Base-by-base conservation (phyloP, 2,888 invertebrate genomes). In the Octodonta nipae region DNA sequence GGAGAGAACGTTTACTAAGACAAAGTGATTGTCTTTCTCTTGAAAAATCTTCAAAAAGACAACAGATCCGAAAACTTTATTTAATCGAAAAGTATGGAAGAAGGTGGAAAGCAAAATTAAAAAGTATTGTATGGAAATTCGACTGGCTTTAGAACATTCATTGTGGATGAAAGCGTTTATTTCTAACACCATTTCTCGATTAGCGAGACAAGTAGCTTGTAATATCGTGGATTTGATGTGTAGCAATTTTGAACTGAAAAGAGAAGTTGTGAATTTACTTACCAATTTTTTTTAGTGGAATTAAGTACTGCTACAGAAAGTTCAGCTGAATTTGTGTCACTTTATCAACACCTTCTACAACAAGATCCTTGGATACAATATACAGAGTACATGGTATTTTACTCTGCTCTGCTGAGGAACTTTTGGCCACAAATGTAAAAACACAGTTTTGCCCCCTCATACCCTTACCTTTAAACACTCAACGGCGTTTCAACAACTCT, bases 331-430 rank as follows among this genome's bases (percentile, higher is more conserved):
- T 96, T 87, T 58, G 67, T 95, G 36, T 72, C 77, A 10, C 67
- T 95, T 0, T 93, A 88, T 60, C 82, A 89, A 56, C 78, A 74
- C 42, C 63, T 95, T 28, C 83, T 92, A 3, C 75, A 79, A 13
- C 82, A 85, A 45, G 73, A 78, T 2, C 88, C 91, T 5, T 95
- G 92, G 89, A 86, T 89, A 49, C 88, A 89, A 55, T 93, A 91
- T 64, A 88, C 91, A 0, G 65, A 92, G 3, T 77, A 79, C 31
- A 46, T 46, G 5, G 84, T 92, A 0, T 68, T 93, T n/a, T n/a
- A n/a, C n/a, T n/a, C n/a, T n/a, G n/a, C n/a, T n/a, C n/a, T n/a
- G n/a, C n/a, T n/a, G n/a, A n/a, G n/a, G n/a, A n/a, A n/a, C n/a
- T n/a, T n/a, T n/a, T n/a, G n/a, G n/a, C n/a, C n/a, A n/a, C n/a